These are phyloP conservation scores for Lanistes nyassanus DNA, from an alignment of 1,140 invertebrate species.

Conservation along the genomic window DNA sequence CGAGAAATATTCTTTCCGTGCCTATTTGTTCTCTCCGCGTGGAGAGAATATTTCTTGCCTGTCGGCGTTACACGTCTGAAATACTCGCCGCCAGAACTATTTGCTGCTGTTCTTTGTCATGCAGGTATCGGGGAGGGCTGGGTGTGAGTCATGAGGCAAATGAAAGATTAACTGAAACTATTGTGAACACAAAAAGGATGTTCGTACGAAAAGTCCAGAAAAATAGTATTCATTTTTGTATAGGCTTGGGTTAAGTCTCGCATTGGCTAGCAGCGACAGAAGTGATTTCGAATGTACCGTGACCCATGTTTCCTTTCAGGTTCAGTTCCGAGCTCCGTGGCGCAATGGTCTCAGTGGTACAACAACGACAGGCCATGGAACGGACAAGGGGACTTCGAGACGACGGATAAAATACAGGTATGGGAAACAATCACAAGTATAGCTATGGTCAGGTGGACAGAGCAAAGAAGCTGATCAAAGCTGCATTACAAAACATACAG, in stretches of 20 bases:
- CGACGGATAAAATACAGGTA: slow-evolving; percentile 10
- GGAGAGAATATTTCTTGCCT: too few species aligned
- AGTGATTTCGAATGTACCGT: too few species aligned
- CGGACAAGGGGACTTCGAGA: slow-evolving; percentile 19
- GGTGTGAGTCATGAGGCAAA: neutral
- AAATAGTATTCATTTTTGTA: too few species aligned
- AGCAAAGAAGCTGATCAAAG: neutral
- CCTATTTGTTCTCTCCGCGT: too few species aligned
- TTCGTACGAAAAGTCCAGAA: too few species aligned
- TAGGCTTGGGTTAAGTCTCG: neutral
- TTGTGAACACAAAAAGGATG: neutral
- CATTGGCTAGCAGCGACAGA: too few species aligned
- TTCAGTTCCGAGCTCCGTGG: neutral
- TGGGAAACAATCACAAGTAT: neutral
- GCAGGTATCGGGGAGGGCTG: too few species aligned
- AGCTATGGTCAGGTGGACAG: neutral
- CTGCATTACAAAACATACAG: neutral
- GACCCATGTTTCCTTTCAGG: too few species aligned
- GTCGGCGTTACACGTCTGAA: too few species aligned
- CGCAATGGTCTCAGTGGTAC: slow-evolving; percentile 15
- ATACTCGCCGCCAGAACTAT: too few species aligned
- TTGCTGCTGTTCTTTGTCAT: too few species aligned
- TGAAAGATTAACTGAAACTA: neutral
- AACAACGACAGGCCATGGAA: slow-evolving; percentile 20
- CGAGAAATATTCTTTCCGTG: too few species aligned